Percentiles rank a stretch among this genome's conserved stretches.
Conservation (phyloP, 2,888 invertebrate species). For the Myopa tessellatipennis region DNA sequence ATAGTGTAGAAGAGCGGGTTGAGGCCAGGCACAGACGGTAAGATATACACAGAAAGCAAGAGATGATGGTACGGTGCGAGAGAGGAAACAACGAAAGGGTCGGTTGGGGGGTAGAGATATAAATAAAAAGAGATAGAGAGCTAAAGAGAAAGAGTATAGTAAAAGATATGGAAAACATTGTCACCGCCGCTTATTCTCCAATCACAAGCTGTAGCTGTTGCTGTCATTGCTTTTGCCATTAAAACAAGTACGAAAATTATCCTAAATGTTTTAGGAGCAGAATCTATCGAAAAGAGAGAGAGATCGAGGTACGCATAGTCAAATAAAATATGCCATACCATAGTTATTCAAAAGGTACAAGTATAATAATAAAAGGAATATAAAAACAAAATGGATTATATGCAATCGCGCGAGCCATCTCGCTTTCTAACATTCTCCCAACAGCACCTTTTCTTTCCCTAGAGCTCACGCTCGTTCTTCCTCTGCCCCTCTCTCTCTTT, state of each 20-base stretch:
- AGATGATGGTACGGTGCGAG: conserved; percentile 38
- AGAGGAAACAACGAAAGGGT: conserved; percentile 29
- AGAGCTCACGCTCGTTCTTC: not conserved
- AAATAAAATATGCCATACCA: not conserved
- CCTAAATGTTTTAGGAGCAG: not conserved
- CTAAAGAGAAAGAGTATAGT: conserved; percentile 24
- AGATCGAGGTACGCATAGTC: not conserved
- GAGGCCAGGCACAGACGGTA: conserved; percentile 1
- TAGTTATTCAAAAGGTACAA: conserved; percentile 11
- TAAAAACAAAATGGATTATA: conserved; percentile 54
- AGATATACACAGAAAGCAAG: not conserved
- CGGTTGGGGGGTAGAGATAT: not conserved
- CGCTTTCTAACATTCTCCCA: conserved; percentile 34
- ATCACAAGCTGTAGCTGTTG: not conserved
- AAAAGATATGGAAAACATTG: conserved; percentile 7
- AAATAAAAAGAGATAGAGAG: conserved; percentile 15
- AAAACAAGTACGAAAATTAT: conserved; percentile 15
- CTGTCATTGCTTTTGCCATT: not conserved
- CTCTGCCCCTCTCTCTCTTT: not conserved
- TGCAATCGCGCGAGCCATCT: conserved; percentile 48
- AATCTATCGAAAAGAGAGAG: not conserved
- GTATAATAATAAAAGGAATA: conserved; percentile 37
- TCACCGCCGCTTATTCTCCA: not conserved
- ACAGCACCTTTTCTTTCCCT: not conserved
- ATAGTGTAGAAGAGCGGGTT: conserved; percentile 34